A percentile compares a stretch with the other conserved stretches of the same genome.
Evolutionary conservation across 2,888 invertebrate species (phyloP).

Genomic region (Drosophila peninsularis): DNA sequence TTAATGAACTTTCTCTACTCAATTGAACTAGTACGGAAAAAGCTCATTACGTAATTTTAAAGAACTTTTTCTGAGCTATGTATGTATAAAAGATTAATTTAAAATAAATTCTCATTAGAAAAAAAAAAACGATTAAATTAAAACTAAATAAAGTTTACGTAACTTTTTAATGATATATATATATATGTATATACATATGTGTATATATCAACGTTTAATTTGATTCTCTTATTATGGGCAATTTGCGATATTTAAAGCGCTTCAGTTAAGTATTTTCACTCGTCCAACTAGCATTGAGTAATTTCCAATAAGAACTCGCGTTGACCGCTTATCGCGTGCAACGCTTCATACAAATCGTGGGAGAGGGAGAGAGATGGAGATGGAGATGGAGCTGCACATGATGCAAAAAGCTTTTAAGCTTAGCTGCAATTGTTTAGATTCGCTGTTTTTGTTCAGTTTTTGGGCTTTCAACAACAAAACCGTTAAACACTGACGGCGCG

Average conservation of each 20-base stretch:
- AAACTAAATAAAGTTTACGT: not conserved
- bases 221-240: no score
- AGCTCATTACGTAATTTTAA: no score
- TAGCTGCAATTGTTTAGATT: conserved; percentile 17
- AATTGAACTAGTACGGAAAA: no score
- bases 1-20: not conserved
- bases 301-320: conserved; percentile 1
- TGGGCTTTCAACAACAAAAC: conserved; percentile 7
- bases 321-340: not conserved
- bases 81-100: not conserved
- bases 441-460: not conserved
- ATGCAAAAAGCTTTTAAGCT: conserved; percentile 6
- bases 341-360: not conserved
- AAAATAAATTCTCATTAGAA: not conserved
- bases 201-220: no score
- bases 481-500: conserved; percentile 25
- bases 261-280: not conserved
- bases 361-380: not conserved
- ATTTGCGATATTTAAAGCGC: not conserved
- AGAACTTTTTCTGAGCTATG: no score
- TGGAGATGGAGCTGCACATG: not conserved
- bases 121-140: not conserved
- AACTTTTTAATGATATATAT: not conserved
- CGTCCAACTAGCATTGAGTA: not conserved
- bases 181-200: no score